Evolutionary conservation across 2,113 vertebrate genomes (phyloP).

Genomic region (Ceuthmochares aereus): DNA sequence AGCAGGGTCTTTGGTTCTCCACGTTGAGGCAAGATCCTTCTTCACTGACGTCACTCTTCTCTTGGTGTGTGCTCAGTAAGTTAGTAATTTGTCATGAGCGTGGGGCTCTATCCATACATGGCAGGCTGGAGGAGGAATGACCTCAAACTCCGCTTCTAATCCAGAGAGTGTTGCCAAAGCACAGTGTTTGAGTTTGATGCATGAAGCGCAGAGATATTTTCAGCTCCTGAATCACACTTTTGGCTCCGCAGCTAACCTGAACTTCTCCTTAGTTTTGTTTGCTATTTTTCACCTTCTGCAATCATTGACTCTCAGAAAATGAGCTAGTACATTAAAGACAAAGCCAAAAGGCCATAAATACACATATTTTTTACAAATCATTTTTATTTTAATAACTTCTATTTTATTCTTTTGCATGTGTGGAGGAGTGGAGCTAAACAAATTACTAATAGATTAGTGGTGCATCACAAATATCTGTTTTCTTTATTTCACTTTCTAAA

Average conservation of each 20-base stretch:
- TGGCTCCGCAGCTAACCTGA: conserved; percentile 52
- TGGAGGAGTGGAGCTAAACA: not conserved
- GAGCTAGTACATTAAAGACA: not conserved
- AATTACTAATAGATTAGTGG: conserved; percentile 1
- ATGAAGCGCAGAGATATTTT: conserved; percentile 72
- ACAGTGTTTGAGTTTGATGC: conserved; percentile 72
- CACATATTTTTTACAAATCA: not conserved
- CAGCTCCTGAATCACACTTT: conserved; percentile 72
- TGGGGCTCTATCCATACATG: conserved; percentile 61
- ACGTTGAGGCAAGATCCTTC: conserved; percentile 26
- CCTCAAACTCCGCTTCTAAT: conserved; percentile 68
- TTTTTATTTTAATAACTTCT: conserved; percentile 11
- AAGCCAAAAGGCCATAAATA: not conserved
- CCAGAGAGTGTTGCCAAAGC: conserved; percentile 68
- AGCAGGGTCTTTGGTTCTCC: not conserved
- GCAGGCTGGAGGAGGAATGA: conserved; percentile 70
- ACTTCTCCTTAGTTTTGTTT: conserved; percentile 46
- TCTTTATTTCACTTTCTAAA: not conserved
- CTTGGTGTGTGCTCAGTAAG: conserved; percentile 20
- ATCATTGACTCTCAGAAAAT: not conserved
- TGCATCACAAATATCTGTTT: conserved; percentile 7
- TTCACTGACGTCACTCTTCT: not conserved
- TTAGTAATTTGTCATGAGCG: conserved; percentile 53
- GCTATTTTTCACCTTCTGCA: not conserved
- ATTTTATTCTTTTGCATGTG: not conserved